These are phyloP conservation scores for Lordiphosa andalusiaca DNA, from an alignment of 2,888 invertebrate genomes.

Conservation along the genomic window DNA sequence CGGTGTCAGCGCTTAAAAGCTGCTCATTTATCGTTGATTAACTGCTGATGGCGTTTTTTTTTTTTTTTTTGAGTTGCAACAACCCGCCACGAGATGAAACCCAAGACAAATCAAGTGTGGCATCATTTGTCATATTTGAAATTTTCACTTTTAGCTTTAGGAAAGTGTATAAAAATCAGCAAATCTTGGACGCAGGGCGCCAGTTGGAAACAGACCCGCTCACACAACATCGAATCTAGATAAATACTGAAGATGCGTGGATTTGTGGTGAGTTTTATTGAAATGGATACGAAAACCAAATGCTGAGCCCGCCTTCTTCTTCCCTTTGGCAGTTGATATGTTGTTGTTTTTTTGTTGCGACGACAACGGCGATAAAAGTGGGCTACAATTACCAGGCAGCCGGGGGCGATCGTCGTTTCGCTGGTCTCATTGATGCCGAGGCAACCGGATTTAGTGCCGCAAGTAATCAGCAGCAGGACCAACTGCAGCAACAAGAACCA, in stretches of 20 bases:
- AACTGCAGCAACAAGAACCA: conserved; percentile 16
- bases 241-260: conserved; percentile 84
- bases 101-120: conserved; percentile 31
- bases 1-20: conserved; percentile 59
- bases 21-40: conserved; percentile 63
- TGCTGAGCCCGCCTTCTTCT: background rate
- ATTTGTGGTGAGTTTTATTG: conserved; percentile 61
- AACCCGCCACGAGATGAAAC: conserved; percentile 43
- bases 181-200: conserved; percentile 20
- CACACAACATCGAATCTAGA: conserved; percentile 6
- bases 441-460: conserved; percentile 57
- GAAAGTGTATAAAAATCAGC: conserved; percentile 53
- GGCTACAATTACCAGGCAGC: conserved; percentile 64
- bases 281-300: background rate
- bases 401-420: conserved; percentile 49
- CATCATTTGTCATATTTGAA: conserved; percentile 64
- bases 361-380: conserved; percentile 50
- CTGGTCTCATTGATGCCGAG: conserved; percentile 55
- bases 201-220: conserved; percentile 46
- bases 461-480: conserved; percentile 22
- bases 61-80: conserved; percentile 45
- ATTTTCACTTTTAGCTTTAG: conserved; percentile 38
- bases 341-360: conserved; percentile 49
- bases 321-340: conserved; percentile 49
- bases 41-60: conserved; percentile 25